Evolutionary conservation across 1,140 invertebrate species (phyloP), one percentile per base, ranked within the genome.

Genomic region (Cotesia glomerata): DNA sequence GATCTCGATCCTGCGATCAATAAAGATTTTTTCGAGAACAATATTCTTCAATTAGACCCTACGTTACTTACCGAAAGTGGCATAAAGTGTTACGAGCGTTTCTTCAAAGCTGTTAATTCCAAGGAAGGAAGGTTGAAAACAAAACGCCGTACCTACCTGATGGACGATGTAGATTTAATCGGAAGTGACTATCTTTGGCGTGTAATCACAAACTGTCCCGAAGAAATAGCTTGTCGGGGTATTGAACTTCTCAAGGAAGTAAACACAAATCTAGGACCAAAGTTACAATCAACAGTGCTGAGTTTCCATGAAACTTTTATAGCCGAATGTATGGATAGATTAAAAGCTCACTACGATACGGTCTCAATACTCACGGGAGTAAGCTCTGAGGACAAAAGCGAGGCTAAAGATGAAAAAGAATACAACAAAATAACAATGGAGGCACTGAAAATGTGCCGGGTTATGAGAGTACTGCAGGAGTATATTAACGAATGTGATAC

Each of bases 171-270:
- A 73, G 96, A 98, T 89, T 90, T 99, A 75, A 97, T 98, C 81
- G 97, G 97, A 73, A 91, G 96, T 78, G 97, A 98, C 88, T 99
- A 99, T 89, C 89, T 99, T 72, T 99, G 97, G 97, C 91, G 95
- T 83, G 94, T 96, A 39, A 95, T 98, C 64, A 93, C 95, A 9
- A 93, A 93, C 74, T 94, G 95, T 75, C 91, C 91, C 11, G 96
- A 98, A 80, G 96, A 98, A 78, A 97, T 98, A 75, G 95, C 96
- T 32, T 91, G 92, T 78, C 92, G 95, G 80, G 97, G 95, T 14
- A 97, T 98, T 75, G 93, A 96, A 86, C 88, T 99, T 63, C 86
- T 99, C 52, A 95, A 96, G 80, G 96, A 98, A 89, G 95, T 97
- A 65, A 97, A 94, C 79, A 98, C 97, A 39, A 97, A 97, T 85